Evolutionary conservation across 2,888 invertebrate species (phyloP).

Genomic region (Slavum lentiscoides): DNA sequence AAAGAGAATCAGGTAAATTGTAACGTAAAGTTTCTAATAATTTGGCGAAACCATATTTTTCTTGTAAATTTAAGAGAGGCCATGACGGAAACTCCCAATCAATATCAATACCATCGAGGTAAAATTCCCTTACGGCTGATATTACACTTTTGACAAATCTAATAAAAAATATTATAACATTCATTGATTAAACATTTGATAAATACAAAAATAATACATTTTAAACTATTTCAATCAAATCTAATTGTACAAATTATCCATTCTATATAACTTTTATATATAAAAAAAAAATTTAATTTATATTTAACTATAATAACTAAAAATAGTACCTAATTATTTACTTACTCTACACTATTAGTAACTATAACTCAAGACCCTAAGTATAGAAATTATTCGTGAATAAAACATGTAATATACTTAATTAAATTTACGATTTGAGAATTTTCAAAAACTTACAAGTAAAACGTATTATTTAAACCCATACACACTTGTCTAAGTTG

Average conservation of each 20-base stretch:
- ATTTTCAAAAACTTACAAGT: neutral
- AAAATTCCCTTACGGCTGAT: slow-evolving; percentile 63
- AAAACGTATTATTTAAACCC: slow-evolving; percentile 57
- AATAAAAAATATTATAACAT: slow-evolving; percentile 54
- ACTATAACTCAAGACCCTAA: too few relatives aligned
- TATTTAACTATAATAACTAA: too few relatives aligned
- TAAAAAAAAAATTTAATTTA: too few relatives aligned
- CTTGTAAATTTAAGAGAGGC: slow-evolving; percentile 61
- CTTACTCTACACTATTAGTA: too few relatives aligned
- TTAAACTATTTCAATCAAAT: neutral
- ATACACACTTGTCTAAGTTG: slow-evolving; percentile 66
- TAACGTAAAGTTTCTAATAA: slow-evolving; percentile 70
- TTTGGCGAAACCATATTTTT: slow-evolving; percentile 75
- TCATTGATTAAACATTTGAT: neutral
- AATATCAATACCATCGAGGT: slow-evolving; percentile 74
- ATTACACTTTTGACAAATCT: slow-evolving; percentile 65
- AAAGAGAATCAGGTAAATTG: slow-evolving; percentile 59
- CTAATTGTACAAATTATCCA: neutral
- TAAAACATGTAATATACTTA: too few relatives aligned
- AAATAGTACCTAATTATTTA: too few relatives aligned
- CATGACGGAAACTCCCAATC: slow-evolving; percentile 88
- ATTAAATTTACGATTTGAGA: too few relatives aligned
- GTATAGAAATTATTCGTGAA: too few relatives aligned
- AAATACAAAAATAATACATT: neutral
- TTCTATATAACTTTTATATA: neutral